Evolutionary conservation across 2,888 invertebrate genomes (phyloP).

Genomic region (Mallateleia sp.): DNA sequence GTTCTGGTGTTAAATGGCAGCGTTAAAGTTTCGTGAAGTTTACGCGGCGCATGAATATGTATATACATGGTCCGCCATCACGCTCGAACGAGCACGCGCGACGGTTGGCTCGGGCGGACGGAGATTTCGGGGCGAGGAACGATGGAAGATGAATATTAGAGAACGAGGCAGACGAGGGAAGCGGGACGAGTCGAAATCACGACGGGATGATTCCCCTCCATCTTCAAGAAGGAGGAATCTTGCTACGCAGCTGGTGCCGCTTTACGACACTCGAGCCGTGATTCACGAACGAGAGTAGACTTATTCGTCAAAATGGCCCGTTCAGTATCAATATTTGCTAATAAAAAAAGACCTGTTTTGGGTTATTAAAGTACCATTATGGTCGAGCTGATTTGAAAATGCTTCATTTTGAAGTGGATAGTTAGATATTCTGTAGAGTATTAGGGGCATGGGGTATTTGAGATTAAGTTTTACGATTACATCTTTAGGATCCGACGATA

Average conservation of each 20-base stretch:
- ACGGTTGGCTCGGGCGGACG: conserved; percentile 82
- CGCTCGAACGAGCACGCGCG: conserved; percentile 85
- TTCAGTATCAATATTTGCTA: conserved; percentile 35
- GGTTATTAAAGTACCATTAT: no score
- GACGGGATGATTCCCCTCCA: conserved; percentile 80
- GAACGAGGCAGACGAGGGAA: conserved; percentile 46
- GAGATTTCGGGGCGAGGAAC: conserved; percentile 68
- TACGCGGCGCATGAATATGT: conserved; percentile 72
- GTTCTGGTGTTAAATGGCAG: conserved; percentile 57
- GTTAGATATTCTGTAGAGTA: no score
- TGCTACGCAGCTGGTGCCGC: conserved; percentile 71
- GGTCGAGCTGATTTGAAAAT: no score
- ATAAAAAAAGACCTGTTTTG: no score
- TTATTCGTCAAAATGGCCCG: conserved; percentile 75
- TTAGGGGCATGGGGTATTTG: no score
- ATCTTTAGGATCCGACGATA: no score
- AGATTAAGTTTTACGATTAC: no score
- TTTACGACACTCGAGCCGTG: conserved; percentile 65
- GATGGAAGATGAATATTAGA: conserved; percentile 70
- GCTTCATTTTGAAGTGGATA: no score
- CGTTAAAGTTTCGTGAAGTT: conserved; percentile 52
- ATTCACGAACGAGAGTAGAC: conserved; percentile 50
- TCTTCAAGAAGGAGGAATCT: conserved; percentile 69
- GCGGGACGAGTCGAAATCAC: conserved; percentile 72
- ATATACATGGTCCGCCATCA: conserved; percentile 85